Conservation (phyloP, 2,113 vertebrate species). For the Oryctolagus cuniculus region mOryCun1.1 NC_091436.1:53644501-53645000, state of each 20-base stretch:
- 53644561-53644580: constrained; percentile 29
- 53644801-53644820: not conserved
- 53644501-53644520: constrained; percentile 51
- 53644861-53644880: not conserved
- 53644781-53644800: not conserved
- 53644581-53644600: not conserved
- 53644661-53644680: too few relatives aligned
- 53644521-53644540: not conserved
- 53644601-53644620: not conserved
- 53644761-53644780: not conserved
- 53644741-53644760: not conserved
- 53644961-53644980: constrained; percentile 5
- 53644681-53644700: too few relatives aligned
- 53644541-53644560: not conserved
- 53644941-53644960: not conserved
- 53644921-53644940: not conserved
- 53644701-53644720: not conserved
- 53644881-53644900: not conserved
- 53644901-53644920: constrained; percentile 12
- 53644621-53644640: too few relatives aligned
- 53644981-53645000: not conserved
- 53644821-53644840: not conserved
- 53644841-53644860: not conserved
- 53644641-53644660: too few relatives aligned
- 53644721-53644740: not conserved